Percentiles rank a stretch among this genome's conserved stretches.
Evolutionary conservation across 2,797 vertebrate species (phyloP).

Genomic region (Amphiprion clarkii): DNA sequence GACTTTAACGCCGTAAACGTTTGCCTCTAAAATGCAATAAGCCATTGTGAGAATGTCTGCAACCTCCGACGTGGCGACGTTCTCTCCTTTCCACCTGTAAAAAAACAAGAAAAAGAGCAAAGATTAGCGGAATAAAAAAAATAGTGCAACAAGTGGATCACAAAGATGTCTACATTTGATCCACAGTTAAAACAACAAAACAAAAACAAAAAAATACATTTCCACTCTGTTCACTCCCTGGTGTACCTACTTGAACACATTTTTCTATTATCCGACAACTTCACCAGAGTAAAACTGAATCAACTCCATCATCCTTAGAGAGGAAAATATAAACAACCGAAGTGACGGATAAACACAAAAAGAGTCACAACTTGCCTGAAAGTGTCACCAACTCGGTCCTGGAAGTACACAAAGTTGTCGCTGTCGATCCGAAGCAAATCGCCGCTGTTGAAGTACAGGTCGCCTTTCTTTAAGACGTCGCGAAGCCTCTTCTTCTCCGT

Average conservation of each 20-base stretch:
- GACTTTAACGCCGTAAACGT: constrained; percentile 91
- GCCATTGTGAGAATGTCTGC: constrained; percentile 86
- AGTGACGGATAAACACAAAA: neutral
- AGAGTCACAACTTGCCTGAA: constrained; percentile 83
- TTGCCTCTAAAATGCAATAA: constrained; percentile 87
- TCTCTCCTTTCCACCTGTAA: constrained; percentile 95
- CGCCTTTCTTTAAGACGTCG: constrained; percentile 90
- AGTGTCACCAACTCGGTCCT: constrained; percentile 93
- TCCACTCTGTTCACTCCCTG: too few species aligned
- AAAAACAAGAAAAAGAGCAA: neutral
- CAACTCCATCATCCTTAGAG: neutral
- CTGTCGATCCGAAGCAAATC: constrained; percentile 89
- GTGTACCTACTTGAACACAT: too few species aligned
- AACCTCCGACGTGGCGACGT: constrained; percentile 93
- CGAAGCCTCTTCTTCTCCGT: constrained; percentile 91
- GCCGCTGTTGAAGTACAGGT: constrained; percentile 92
- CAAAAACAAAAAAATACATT: too few species aligned
- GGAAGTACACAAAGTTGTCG: constrained; percentile 92
- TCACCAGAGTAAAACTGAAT: neutral
- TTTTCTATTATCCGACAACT: too few species aligned
- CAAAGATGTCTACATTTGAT: too few species aligned
- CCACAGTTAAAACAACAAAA: too few species aligned
- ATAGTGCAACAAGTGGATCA: neutral
- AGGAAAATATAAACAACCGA: neutral
- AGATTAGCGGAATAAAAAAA: neutral